phyloP scores from a whole-genome alignment of 1,140 invertebrate species.

The Cydia splendana region DNA sequence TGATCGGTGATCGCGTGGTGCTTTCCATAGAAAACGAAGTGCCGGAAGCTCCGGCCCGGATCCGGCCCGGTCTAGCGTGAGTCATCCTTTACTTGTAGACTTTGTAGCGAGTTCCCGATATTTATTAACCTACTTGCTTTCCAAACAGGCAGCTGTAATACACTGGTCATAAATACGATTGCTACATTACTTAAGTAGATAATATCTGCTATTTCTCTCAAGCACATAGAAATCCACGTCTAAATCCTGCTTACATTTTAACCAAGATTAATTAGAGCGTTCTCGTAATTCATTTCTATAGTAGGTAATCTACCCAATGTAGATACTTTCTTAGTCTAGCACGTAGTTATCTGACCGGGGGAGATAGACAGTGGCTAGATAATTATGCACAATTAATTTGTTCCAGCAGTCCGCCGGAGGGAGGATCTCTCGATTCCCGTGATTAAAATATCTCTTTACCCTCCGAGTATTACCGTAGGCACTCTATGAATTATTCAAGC shows the following conservation, averaged over 20 bases:
- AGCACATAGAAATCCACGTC: constrained; percentile 5
- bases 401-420: constrained; percentile 20
- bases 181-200: constrained; percentile 4
- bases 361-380: constrained; percentile 25
- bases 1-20: no score
- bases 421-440: constrained; percentile 28
- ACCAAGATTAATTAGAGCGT: not conserved
- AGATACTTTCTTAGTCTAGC: not conserved
- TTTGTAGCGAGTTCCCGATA: no score
- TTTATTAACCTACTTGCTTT: no score
- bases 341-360: constrained; percentile 17
- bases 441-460: constrained; percentile 32
- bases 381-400: constrained; percentile 33
- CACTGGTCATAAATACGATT: no score
- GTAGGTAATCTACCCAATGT: not conserved
- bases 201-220: not conserved
- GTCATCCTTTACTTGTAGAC: no score
- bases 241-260: not conserved
- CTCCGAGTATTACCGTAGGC: constrained; percentile 28
- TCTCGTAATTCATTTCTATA: constrained; percentile 7
- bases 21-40: no score
- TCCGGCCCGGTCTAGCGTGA: no score
- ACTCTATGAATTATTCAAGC: constrained; percentile 32
- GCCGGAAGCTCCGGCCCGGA: no score
- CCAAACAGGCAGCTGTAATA: no score